Conservation (phyloP, 2,888 invertebrate species). For the Cosmorhoe ocellata region DNA sequence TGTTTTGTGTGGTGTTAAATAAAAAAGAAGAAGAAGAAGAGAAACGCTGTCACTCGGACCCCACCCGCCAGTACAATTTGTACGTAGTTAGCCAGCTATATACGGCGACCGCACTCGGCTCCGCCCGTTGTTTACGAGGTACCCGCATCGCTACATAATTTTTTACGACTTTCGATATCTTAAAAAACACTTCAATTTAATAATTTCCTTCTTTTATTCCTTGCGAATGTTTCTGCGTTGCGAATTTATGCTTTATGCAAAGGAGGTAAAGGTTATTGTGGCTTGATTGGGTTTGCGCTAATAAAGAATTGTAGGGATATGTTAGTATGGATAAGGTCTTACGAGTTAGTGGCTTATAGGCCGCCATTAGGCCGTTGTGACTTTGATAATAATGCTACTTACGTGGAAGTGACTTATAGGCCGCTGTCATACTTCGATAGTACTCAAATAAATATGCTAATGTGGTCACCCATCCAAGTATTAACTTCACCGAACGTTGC, state of each 20-base stretch:
- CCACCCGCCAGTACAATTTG: background rate
- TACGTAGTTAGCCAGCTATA: background rate
- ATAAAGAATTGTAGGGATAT: conserved; percentile 5
- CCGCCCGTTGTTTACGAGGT: conserved; percentile 6
- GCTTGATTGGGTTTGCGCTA: background rate
- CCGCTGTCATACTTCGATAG: no score
- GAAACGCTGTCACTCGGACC: background rate
- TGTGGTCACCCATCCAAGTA: no score
- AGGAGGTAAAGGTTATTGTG: background rate
- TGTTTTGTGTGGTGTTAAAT: no score
- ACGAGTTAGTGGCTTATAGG: no score
- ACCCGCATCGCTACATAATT: conserved; percentile 30
- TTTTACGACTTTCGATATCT: conserved; percentile 29
- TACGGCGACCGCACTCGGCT: conserved; percentile 11
- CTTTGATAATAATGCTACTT: no score
- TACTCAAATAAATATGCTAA: no score
- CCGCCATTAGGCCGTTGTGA: no score
- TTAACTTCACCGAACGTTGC: no score
- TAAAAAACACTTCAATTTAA: conserved; percentile 29
- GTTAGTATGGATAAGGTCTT: conserved; percentile 8
- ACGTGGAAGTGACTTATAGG: no score
- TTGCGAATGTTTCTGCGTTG: background rate
- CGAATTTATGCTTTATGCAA: background rate
- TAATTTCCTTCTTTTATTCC: conserved; percentile 19
- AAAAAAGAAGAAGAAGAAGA: no score